Evolutionary conservation across 2,888 invertebrate genomes (phyloP), one percentile per base, ranked within the genome.

Genomic region (Drosophila colorata): DNA sequence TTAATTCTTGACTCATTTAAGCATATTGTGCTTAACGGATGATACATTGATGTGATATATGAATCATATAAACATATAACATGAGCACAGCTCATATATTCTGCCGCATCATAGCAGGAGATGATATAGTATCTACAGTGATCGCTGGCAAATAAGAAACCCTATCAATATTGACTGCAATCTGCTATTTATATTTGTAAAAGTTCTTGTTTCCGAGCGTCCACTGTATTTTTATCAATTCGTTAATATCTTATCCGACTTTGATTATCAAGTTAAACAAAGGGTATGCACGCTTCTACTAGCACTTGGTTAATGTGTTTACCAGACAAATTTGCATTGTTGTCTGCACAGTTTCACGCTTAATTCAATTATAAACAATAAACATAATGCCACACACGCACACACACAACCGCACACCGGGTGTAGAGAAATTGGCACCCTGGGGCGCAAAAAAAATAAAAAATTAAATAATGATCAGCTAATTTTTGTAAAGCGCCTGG

Each of bases 281-380:
- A 73, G 72, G 33, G 72, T 73, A 73, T 73, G 20, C n/a, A 9
- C 37, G 9, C 20, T 35, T 44, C 9, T 13, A n/a, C 14, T 23
- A 59, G 33, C 37, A 51, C 20, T 23, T 25, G 13, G 37, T 47
- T 18, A 35, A 33, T 63, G n/a, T 3, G 43, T 47, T 52, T 25
- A 44, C 9, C 70, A 59, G 67, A 63, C 56, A 69, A 72, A 72
- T 74, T 75, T 64, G 72, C 74, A 68, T 67, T 58, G 55, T 71
- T 49, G 67, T 66, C 75, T 79, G 76, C 67, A 65, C 59, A 77
- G 61, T 74, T 78, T 83, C 79, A 83, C 66, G 79, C 79, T 73
- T 83, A 84, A 84, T 84, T 86, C 66, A 84, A 86, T 86, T 81
- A 80, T 81, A 86, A 84, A 84, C 83, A 84, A 80, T 81, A 78